Conservation (phyloP, 2,888 invertebrate genomes). For the Priocnemis perturbator region DNA sequence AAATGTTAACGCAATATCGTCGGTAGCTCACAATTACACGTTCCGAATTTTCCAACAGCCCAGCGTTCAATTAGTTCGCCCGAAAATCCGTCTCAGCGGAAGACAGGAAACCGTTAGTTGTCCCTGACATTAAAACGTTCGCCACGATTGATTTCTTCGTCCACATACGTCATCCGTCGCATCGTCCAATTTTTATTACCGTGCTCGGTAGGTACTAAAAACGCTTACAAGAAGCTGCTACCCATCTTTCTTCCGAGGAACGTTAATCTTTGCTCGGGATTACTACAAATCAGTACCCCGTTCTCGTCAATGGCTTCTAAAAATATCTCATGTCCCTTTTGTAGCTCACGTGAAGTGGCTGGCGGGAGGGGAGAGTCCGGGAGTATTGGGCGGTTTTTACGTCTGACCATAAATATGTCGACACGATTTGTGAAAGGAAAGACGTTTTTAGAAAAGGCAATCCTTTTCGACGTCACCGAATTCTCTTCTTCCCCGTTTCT, state of each 20-base stretch:
- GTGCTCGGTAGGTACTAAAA: neutral
- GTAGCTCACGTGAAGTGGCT: conserved; percentile 16
- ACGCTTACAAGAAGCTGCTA: neutral
- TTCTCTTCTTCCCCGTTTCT: conserved; percentile 21
- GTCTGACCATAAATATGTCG: conserved; percentile 50
- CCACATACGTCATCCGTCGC: neutral
- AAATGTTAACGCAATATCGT: conserved; percentile 10
- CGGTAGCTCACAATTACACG: neutral
- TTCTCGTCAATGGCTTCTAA: conserved; percentile 56
- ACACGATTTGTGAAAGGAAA: conserved; percentile 48
- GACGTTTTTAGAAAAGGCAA: conserved; percentile 31
- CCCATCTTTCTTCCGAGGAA: neutral
- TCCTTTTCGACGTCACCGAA: conserved; percentile 1
- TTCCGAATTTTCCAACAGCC: neutral
- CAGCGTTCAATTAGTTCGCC: too few species aligned
- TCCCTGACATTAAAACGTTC: neutral
- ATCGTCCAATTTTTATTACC: conserved; percentile 10
- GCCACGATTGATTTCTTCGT: too few species aligned
- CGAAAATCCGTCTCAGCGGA: neutral
- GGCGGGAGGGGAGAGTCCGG: neutral
- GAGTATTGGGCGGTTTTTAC: conserved; percentile 23
- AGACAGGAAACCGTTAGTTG: neutral
- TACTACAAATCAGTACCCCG: conserved; percentile 55
- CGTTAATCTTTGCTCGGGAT: conserved; percentile 40
- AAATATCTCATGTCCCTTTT: conserved; percentile 44